These are phyloP conservation scores for Erythrocebus patas DNA, from an alignment of 2,113 vertebrate species.

Conservation along the genomic window DNA sequence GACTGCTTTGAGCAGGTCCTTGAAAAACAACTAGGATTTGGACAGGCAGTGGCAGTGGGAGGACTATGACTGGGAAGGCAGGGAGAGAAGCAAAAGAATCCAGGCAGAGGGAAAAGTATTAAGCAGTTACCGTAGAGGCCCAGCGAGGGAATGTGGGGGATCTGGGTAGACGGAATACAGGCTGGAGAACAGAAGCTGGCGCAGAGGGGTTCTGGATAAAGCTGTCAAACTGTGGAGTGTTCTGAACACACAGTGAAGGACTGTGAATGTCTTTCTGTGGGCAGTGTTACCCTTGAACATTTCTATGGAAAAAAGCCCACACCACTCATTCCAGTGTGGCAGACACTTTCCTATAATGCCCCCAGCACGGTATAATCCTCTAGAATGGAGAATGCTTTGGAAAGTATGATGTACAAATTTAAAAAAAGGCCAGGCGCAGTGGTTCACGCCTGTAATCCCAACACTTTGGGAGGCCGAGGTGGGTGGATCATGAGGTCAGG, in stretches of 20 bases:
- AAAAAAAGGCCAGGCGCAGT: neutral
- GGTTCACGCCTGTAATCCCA: too few species aligned
- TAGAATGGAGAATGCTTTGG: neutral
- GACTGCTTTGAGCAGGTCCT: neutral
- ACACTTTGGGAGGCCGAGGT: too few species aligned
- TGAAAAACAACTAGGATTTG: neutral
- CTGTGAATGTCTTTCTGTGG: neutral
- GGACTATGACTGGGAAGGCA: neutral
- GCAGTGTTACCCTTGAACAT: neutral
- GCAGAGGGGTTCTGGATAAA: neutral
- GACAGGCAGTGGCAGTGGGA: neutral
- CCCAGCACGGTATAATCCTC: neutral
- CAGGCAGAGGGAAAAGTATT: neutral
- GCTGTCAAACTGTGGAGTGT: neutral
- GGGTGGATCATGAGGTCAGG: too few species aligned
- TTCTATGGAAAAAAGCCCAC: neutral
- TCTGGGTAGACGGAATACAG: neutral
- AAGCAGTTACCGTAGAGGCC: neutral
- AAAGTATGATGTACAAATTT: neutral
- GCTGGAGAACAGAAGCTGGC: neutral
- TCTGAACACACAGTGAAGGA: neutral
- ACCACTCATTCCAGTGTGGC: neutral
- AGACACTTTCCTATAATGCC: neutral
- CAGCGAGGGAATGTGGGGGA: neutral
- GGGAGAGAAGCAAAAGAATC: neutral